Base-by-base conservation (phyloP, 2,797 vertebrate species). In the Myripristis murdjan region DNA sequence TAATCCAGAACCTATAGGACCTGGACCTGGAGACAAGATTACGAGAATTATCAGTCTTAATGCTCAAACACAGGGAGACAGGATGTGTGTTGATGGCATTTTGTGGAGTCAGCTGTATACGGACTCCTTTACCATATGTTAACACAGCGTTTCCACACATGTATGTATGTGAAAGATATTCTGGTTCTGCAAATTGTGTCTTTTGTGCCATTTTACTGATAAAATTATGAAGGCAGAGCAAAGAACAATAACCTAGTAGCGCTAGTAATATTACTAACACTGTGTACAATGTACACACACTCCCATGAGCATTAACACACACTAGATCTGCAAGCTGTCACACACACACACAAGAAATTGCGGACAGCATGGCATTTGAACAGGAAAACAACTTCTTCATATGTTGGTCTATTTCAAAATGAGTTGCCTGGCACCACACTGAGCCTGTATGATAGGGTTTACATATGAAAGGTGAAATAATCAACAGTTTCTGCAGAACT, bases 1-100 rank as follows among this genome's bases (percentile, higher is more conserved):
- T 92, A 93, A 93, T 92, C 91, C 84, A 79, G 83, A 69, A 57
- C 70, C 75, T 39, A 44, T 58, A 52, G 61, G 68, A 87, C 72
- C 81, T 64, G 61, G 68, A 87, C 72, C 81, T 64, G 57, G 53
- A 79, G 64, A 84, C 64, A n/a, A 86, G 83, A 89, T 84, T 88
- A 87, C 48, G 41, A 48, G 55, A 53, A 66, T 69, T 26, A 64
- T 51, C 28, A 51, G 47, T 66, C 44, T 72, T 52, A 60, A 16
- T 18, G 41, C 58, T 48, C 23, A 5, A 66, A 75, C 51, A 80
- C 31, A 24, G 57, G 53, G 33, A 37, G 35, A 69, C 26, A 41
- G 54, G 43, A 64, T 46, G 23, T n/a, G 33, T 23, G 41, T 59
- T 47, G 41, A 59, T 16, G 31, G 16, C 37, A 24, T 69, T 57